Evolutionary conservation across 2,888 invertebrate species (phyloP), one percentile per base, ranked within the genome.

Genomic region (Mesorhabditis belari): DNA sequence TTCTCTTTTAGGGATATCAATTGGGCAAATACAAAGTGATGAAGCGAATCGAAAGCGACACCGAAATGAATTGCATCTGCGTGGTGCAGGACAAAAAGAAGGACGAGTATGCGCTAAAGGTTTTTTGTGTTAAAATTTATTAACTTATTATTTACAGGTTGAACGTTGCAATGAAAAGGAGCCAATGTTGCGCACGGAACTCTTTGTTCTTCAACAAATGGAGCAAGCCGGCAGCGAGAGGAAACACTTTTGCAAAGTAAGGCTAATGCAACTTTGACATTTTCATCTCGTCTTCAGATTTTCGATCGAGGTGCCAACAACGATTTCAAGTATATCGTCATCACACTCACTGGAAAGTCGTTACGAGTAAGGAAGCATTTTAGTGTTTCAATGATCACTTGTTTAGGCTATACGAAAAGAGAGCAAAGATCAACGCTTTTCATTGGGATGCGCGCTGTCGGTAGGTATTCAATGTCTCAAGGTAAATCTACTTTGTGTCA

Each of bases 401-500:
- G 5, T 49, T 49, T 24, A 59, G 59, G 35, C 29, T 17, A 25
- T 62, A 9, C 58, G 62, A 5, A 54, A 58, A 21, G 62, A 62
- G 21, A 29, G 29, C 26, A 55, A 55, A 17, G 44, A 29, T 9
- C 49, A 53, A 26, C 57, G 58, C 25, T 58, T 62, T n/a, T 27
- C 62, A 4, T 52, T 62, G 19, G 62, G 62, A 3, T 62, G 62
- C 27, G 62, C 58, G 5, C 25, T 62, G 23, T 49, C 50, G 53
- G 55, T 62, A 17, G 58, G 51, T 29, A 62, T 58, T 23, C 58
- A 59, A 53, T 62, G 62, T 35, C 56, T 62, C 5, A 26, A 54
- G 59, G 59, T 59, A 26, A 17, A 21, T 17, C 19, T 6, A 4
- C 51, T 5, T 17, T 25, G 49, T 24, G 6, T 17, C 19, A 55